A percentile compares a stretch with the other conserved stretches of the same genome.
Conservation (phyloP, 2,888 invertebrate genomes). For the Euproctis similis region DNA sequence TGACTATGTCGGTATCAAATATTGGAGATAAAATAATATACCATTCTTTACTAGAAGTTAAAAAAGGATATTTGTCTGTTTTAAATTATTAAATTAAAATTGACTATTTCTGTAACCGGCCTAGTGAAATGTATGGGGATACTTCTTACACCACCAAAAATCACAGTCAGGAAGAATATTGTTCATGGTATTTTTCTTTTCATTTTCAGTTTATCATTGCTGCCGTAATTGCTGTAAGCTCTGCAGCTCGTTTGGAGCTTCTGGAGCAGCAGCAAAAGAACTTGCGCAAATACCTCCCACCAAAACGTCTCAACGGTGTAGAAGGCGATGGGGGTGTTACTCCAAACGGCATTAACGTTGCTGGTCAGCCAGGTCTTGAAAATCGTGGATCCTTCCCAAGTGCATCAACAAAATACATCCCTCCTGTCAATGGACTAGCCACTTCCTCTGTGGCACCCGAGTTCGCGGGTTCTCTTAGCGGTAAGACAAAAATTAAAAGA, state of each 20-base stretch:
- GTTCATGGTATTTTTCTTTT: too few relatives aligned
- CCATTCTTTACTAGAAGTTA: too few relatives aligned
- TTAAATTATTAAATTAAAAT: neutral
- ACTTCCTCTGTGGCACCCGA: constrained; percentile 5
- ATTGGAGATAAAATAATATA: too few relatives aligned
- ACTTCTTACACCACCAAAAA: too few relatives aligned
- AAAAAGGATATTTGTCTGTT: too few relatives aligned
- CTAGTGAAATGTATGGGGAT: too few relatives aligned
- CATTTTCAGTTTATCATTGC: constrained; percentile 51
- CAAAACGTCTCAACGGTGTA: constrained; percentile 27
- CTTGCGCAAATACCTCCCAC: constrained; percentile 53
- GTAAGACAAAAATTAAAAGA: too few relatives aligned
- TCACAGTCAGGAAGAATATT: too few relatives aligned
- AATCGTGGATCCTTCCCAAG: constrained; percentile 28
- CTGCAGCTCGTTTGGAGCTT: constrained; percentile 58
- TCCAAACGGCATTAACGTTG: constrained; percentile 18
- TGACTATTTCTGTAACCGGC: too few relatives aligned
- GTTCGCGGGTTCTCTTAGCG: constrained; percentile 3
- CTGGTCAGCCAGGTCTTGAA: constrained; percentile 8
- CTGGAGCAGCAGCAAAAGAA: constrained; percentile 30
- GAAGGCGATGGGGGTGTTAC: constrained; percentile 14
- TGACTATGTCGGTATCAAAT: too few relatives aligned
- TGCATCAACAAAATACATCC: constrained; percentile 61
- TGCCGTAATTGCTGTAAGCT: constrained; percentile 46
- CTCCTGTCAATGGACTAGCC: constrained; percentile 48